Percentiles rank a stretch among this genome's conserved stretches.
Evolutionary conservation across 2,113 vertebrate genomes (phyloP).

Genomic region (Aphyosemion australe): DNA sequence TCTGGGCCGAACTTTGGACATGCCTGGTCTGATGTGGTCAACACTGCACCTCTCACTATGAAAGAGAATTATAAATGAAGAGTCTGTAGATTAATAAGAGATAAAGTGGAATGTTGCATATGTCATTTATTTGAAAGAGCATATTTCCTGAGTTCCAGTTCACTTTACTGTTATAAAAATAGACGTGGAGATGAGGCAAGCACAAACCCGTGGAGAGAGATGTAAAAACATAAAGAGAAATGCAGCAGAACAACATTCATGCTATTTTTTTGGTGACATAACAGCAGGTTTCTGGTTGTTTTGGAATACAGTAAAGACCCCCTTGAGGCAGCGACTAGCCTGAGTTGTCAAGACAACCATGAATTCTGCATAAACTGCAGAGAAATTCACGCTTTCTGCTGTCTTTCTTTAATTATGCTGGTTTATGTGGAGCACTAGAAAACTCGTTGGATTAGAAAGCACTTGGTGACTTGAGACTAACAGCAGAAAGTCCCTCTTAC

Average conservation of each 20-base stretch:
- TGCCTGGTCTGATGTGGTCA: no score
- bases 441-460: background rate
- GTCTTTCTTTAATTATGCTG: background rate
- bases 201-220: constrained; percentile 39
- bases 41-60: no score
- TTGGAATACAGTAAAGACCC: constrained; percentile 36
- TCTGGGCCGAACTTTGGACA: no score
- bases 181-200: constrained; percentile 33
- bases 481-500: no score
- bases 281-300: constrained; percentile 38
- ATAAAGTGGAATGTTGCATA: no score
- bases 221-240: background rate
- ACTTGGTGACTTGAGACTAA: no score
- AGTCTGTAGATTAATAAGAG: no score
- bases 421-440: constrained; percentile 2
- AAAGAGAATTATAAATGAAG: no score
- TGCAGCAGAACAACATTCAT: constrained; percentile 13
- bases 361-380: constrained; percentile 28
- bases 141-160: constrained; percentile 18
- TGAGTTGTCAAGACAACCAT: constrained; percentile 66
- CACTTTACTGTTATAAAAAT: constrained; percentile 40
- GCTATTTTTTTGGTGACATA: constrained; percentile 33
- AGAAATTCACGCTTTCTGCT: constrained; percentile 16
- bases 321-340: constrained; percentile 26
- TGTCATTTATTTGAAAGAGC: no score